Evolutionary conservation across 2,797 vertebrate genomes (phyloP), one percentile per base, ranked within the genome.

Genomic region (Stomatorhinus walkeri): DNA sequence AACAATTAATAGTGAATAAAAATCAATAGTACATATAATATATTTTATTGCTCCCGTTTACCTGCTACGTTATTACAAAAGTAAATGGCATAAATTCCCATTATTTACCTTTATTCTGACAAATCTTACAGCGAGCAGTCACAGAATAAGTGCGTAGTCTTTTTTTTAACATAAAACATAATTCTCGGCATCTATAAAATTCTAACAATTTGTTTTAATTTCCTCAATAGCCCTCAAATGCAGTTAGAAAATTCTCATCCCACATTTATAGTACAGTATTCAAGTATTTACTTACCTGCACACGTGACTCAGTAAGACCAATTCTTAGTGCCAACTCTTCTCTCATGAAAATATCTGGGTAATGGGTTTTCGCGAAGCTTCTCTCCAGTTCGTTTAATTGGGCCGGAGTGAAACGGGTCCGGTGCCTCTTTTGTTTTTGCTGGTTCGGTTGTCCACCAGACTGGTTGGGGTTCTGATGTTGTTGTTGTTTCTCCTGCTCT

Each of bases 271-370:
- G 16, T 19, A 40, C 40, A 19, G 19, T n/a, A 79, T 43, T 79
- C 72, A 79, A 79, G 36, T 79, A 36, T 79, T 79, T 79, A 79
- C 12, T 91, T 96, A 99, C 98, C 97, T 99, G 98, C 87, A 99
- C 98, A 83, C 98, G 96, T 90, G 98, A 99, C 94, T 99, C 98
- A 0, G 98, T 98, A 92, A 99, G 96, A 93, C 97, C 98, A 93
- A 99, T 99, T 92, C 98, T 97, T 91, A 99, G 95, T 76, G 98
- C 98, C 95, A 99, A 95, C 93, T 99, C 98, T 93, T 99, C 98
- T n/a, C 98, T 96, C 98, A 99, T 99, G 93, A 99, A 99, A 96
- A 99, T 99, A 95, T 99, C 98, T 0, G 98, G 98, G 93, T 99
- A 99, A 93, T 98, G 97, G 48, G 98, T 99, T 92, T 99, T 99